phyloP scores from a whole-genome alignment of 1,140 invertebrate species.

The silkworm (Bombyx mori) region DNA sequence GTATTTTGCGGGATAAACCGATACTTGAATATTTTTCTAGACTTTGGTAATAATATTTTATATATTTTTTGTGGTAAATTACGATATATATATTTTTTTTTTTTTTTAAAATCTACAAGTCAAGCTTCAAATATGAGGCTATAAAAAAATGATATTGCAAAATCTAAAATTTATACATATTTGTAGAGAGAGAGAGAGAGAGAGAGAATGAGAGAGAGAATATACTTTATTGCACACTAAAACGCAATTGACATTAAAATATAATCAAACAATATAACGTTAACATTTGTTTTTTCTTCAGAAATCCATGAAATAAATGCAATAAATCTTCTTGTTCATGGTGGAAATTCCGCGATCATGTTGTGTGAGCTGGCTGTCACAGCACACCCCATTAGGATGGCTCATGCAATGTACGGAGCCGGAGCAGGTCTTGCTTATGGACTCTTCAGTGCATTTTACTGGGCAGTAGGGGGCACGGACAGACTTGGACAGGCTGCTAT shows the following conservation, averaged over 20 bases:
- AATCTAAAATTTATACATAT: too few species aligned
- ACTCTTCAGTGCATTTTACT: constrained; percentile 58
- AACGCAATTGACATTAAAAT: background rate
- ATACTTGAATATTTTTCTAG: too few species aligned
- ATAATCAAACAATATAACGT: background rate
- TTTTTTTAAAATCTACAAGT: too few species aligned
- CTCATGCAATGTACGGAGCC: constrained; percentile 76
- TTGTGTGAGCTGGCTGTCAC: constrained; percentile 80
- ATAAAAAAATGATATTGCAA: too few species aligned
- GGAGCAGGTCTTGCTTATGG: constrained; percentile 58
- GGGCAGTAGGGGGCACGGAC: constrained; percentile 56
- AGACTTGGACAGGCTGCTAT: constrained; percentile 42
- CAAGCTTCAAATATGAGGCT: too few species aligned
- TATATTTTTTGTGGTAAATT: too few species aligned
- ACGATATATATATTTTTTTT: too few species aligned
- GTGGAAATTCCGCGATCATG: constrained; percentile 81
- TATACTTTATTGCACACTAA: background rate
- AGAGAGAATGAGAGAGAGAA: too few species aligned
- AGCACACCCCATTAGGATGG: constrained; percentile 76
- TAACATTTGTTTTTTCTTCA: constrained; percentile 23
- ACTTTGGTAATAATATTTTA: too few species aligned
- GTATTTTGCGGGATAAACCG: too few species aligned
- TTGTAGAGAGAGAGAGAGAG: too few species aligned
- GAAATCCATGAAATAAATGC: constrained; percentile 73
- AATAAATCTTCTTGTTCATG: constrained; percentile 81